phyloP scores from a whole-genome alignment of 2,797 vertebrate genomes.

The Chrosomus eos region DNA sequence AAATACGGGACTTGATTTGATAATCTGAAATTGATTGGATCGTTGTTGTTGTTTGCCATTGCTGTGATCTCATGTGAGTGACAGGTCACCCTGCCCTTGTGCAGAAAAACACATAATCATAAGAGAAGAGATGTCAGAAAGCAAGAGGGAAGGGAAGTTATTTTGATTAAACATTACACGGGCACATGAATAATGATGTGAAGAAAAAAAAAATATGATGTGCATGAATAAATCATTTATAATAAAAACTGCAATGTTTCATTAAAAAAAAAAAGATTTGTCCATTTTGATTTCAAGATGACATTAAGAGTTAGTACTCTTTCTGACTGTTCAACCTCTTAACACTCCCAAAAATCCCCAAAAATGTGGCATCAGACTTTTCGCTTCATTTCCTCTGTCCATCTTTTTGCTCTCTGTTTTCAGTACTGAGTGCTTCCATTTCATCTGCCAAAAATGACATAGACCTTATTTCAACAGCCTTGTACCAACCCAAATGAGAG shows the following conservation, averaged over 20 bases:
- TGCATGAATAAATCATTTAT: neutral
- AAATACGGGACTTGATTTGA: neutral
- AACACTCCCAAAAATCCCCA: neutral
- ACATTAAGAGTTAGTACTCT: neutral
- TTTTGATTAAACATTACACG: no score
- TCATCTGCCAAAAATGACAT: neutral
- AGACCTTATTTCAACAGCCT: slow-evolving; percentile 29
- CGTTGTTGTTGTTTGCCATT: neutral
- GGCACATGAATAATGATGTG: no score
- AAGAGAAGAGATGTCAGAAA: neutral
- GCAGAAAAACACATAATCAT: neutral
- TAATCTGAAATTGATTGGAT: neutral
- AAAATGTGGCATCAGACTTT: neutral
- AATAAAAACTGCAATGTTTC: neutral
- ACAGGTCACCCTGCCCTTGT: neutral
- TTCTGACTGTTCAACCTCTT: neutral
- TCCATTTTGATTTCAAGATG: no score
- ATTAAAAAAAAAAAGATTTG: neutral
- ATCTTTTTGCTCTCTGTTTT: neutral
- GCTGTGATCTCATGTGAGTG: neutral
- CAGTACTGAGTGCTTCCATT: neutral
- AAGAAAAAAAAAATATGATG: neutral
- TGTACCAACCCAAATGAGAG: neutral
- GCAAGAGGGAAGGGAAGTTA: neutral
- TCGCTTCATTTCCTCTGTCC: neutral